Conservation (phyloP, 92 coral and sea anemone genomes). For the Epizoanthus stellaris region DNA sequence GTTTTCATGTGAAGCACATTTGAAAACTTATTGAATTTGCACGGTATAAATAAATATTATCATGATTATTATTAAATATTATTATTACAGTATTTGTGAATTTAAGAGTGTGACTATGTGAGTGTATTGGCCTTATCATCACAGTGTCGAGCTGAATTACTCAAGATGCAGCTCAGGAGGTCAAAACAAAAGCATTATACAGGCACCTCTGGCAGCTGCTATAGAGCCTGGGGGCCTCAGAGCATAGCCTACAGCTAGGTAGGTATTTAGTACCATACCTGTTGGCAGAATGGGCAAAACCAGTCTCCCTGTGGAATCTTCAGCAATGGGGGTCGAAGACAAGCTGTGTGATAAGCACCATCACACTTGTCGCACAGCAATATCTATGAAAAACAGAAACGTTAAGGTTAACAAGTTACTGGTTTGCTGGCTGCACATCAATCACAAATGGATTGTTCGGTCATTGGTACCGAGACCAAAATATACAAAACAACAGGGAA, state of each 20-base stretch:
- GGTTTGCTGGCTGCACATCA: neutral
- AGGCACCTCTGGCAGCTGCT: neutral
- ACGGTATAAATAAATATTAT: too few relatives aligned
- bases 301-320: slow-evolving; percentile 97
- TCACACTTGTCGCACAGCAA: slow-evolving; percentile 98
- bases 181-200: neutral
- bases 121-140: neutral
- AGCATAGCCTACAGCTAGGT: neutral
- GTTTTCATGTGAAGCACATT: too few relatives aligned
- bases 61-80: too few relatives aligned
- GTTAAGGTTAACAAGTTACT: neutral
- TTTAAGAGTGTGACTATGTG: too few relatives aligned
- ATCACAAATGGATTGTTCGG: neutral
- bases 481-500: neutral
- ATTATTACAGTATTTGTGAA: too few relatives aligned
- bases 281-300: slow-evolving; percentile 98
- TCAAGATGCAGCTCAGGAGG: too few relatives aligned
- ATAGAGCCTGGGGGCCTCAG: neutral
- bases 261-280: slow-evolving; percentile 54
- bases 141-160: neutral
- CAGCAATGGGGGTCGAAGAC: slow-evolving; percentile 97
- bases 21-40: too few relatives aligned
- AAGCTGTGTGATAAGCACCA: slow-evolving; percentile 98
- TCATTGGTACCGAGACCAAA: neutral
- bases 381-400: slow-evolving; percentile 52